Base-by-base conservation (phyloP, 2,113 vertebrate genomes). In the Neotragus moschatus region DNA sequence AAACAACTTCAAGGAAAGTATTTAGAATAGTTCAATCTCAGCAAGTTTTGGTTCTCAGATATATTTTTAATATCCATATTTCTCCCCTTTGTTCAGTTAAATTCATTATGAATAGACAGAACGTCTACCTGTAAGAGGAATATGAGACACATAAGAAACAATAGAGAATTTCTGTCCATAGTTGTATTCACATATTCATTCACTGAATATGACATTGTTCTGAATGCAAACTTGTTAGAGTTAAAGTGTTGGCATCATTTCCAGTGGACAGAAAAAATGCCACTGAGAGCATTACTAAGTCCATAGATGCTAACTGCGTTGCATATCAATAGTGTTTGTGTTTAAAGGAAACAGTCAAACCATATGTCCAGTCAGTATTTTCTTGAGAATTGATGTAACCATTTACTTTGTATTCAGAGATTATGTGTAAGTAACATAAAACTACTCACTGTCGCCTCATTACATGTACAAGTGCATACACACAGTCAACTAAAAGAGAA, bases 321-420 rank as follows among this genome's bases (percentile, higher is more conserved):
- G 77, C 95, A 97, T 95, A 43, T 92, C 39, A 97, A 97, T 94
- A 47, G n/a, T 39, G 26, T 87, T 56, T 89, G 13, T 94, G 26
- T 96, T 97, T 97, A 97, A 96, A 88, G 73, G 30, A 94, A 96
- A 60, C 45, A 80, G 84, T 96, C 85, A 79, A 92, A 43, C 58
- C 23, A n/a, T 81, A 43, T 94, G 33, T 21, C 49, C 61, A 16
- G 16, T 87, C 61, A 82, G 47, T 87, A 82, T 88, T 97, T 98
- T 94, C 96, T 87, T 93, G 47, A 97, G 47, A 85, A 98, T 56
- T 97, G 73, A 95, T 90, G 79, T 56, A 80, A 36, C 51, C 19
- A 96, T 66, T 96, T 94, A 61, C 53, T 97, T 98, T 96, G 90
- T 80, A 96, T 96, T 96, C 86, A 94, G 73, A 80, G 61, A 95